Evolutionary conservation across 30 jellyfish, hydroid and myxozoan genomes (phyloP).

Genomic region (Haliclystus octoradiatus): DNA sequence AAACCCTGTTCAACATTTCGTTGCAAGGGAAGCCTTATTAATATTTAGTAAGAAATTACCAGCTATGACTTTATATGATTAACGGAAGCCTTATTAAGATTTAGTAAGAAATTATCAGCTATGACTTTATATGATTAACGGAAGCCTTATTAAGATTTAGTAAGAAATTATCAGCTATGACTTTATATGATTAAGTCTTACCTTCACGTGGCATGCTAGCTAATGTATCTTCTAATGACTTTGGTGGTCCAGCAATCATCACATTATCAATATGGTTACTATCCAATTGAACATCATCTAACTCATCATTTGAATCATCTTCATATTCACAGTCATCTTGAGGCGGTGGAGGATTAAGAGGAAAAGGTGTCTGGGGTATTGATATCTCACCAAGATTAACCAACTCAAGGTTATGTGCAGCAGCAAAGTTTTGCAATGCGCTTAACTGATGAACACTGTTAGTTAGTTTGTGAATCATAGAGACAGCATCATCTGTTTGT

Average conservation of each 20-base stretch:
- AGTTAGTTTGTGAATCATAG: conserved; percentile 87
- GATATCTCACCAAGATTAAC: conserved; percentile 93
- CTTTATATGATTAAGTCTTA: too few relatives aligned
- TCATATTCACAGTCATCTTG: neutral
- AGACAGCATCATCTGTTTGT: conserved; percentile 91
- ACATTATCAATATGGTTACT: conserved; percentile 33
- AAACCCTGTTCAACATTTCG: too few relatives aligned
- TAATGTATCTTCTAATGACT: conserved; percentile 72
- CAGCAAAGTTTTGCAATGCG: conserved; percentile 94
- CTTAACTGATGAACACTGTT: conserved; percentile 91
- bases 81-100: too few relatives aligned
- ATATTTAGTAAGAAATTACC: too few relatives aligned
- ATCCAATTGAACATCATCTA: neutral
- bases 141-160: too few relatives aligned
- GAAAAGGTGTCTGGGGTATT: conserved; percentile 89
- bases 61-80: too few relatives aligned
- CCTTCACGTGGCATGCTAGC: conserved; percentile 89
- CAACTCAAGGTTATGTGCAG: conserved; percentile 89
- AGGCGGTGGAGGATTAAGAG: conserved; percentile 28
- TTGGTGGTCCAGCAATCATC: conserved; percentile 72
- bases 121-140: too few relatives aligned
- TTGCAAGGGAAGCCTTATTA: too few relatives aligned
- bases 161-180: too few relatives aligned
- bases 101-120: too few relatives aligned
- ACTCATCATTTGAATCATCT: neutral